A percentile compares a stretch with the other conserved stretches of the same genome.
Conservation (phyloP, 2,888 invertebrate genomes). For the Dysmachus trigonus region DNA sequence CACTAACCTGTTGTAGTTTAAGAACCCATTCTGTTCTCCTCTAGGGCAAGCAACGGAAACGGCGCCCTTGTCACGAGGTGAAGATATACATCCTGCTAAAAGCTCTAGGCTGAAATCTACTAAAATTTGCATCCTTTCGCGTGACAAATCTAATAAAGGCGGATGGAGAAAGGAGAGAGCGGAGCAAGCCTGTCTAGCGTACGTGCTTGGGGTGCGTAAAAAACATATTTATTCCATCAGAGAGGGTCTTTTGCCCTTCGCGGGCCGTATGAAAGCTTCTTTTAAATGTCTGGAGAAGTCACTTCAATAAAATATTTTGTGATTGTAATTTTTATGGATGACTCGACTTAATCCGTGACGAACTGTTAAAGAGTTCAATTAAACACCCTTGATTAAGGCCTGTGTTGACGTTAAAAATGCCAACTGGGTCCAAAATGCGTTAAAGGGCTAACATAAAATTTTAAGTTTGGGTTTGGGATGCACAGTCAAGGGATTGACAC, state of each 20-base stretch:
- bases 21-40: neutral
- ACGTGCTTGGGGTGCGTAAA: conserved; percentile 2
- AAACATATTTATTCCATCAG: neutral
- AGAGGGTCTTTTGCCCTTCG: neutral
- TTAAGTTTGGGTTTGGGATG: too few relatives aligned
- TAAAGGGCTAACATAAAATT: too few relatives aligned
- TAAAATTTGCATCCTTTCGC: conserved; percentile 26
- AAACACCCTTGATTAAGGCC: neutral
- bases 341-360: neutral
- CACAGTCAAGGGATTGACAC: too few relatives aligned
- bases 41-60: neutral
- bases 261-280: neutral
- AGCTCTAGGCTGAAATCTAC: neutral
- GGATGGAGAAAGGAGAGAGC: neutral
- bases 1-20: neutral
- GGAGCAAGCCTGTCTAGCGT: neutral
- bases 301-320: neutral
- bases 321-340: neutral
- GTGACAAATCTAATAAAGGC: conserved; percentile 16
- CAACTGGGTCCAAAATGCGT: neutral
- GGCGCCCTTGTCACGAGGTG: neutral
- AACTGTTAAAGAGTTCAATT: neutral
- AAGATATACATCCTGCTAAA: neutral
- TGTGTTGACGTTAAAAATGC: neutral
- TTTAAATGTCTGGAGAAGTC: neutral